These are phyloP conservation scores for Drosophila murphyi DNA, from an alignment of 1,140 invertebrate species.

Conservation along the genomic window DNA sequence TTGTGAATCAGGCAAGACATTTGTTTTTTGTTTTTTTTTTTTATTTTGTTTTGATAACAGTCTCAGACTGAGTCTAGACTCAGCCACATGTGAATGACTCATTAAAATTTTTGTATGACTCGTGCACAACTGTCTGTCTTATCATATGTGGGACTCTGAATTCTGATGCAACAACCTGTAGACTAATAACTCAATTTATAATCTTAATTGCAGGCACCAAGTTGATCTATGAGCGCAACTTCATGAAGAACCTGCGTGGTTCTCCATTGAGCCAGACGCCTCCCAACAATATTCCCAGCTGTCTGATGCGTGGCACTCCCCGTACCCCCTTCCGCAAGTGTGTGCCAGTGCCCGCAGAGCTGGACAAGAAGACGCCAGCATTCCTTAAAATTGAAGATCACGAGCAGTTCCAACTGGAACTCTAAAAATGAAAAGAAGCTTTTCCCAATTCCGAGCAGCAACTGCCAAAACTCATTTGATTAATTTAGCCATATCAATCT, in stretches of 20 bases:
- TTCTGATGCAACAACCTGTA: conserved; percentile 55
- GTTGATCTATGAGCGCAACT: conserved; percentile 95
- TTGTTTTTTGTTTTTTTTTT: too few species aligned
- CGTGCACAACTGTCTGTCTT: conserved; percentile 21
- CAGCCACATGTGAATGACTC: conserved; percentile 14
- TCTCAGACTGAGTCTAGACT: conserved; percentile 9
- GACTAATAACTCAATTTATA: conserved; percentile 86
- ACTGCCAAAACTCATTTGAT: conserved; percentile 64
- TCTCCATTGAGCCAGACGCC: conserved; percentile 94
- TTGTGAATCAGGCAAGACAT: conserved; percentile 25
- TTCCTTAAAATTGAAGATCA: conserved; percentile 81
- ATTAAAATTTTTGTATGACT: background rate
- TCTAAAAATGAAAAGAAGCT: conserved; percentile 56
- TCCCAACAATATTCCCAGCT: conserved; percentile 90
- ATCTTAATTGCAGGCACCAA: conserved; percentile 90
- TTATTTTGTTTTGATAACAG: conserved; percentile 10
- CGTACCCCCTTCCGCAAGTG: conserved; percentile 80
- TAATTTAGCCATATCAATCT: conserved; percentile 39
- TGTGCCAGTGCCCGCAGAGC: conserved; percentile 65
- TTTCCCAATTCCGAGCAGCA: conserved; percentile 59
- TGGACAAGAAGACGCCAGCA: conserved; percentile 56
- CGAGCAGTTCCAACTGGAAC: conserved; percentile 82
- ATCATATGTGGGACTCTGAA: conserved; percentile 14
- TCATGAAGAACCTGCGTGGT: conserved; percentile 93
- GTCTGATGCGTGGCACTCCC: conserved; percentile 84